phyloP scores from a whole-genome alignment of 2,113 vertebrate genomes.

The Rhodinocichla rosea region DNA sequence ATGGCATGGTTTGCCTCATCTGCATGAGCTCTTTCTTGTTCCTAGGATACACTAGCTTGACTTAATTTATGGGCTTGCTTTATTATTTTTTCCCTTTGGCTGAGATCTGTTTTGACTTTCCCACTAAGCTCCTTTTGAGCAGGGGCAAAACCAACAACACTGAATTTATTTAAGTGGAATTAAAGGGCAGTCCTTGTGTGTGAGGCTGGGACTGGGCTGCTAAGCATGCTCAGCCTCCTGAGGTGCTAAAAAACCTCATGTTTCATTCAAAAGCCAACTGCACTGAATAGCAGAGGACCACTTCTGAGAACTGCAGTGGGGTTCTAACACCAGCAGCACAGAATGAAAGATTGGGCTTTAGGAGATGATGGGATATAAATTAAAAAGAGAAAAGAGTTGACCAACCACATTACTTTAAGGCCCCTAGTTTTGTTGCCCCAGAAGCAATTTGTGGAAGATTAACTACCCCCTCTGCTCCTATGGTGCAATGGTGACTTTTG shows the following conservation, averaged over 20 bases:
- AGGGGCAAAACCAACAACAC: slow-evolving; percentile 42
- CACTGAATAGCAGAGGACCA: not conserved
- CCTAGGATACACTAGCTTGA: slow-evolving; percentile 38
- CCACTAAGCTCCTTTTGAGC: slow-evolving; percentile 45
- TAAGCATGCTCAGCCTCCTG: slow-evolving; percentile 29
- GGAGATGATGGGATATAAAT: not conserved
- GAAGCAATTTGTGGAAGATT: not conserved
- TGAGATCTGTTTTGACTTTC: slow-evolving; percentile 52
- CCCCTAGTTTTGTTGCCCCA: not conserved
- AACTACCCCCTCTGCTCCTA: not conserved
- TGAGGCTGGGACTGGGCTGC: slow-evolving; percentile 2
- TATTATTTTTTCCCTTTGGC: slow-evolving; percentile 47
- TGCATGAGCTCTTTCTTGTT: slow-evolving; percentile 29
- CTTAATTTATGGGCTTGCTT: slow-evolving; percentile 55
- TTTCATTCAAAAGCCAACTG: slow-evolving; percentile 47
- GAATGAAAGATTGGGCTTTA: not conserved
- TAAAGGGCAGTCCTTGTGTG: slow-evolving; percentile 37
- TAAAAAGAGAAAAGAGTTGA: not conserved
- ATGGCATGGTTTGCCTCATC: slow-evolving; percentile 12
- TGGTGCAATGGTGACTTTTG: not conserved
- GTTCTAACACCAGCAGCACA: not conserved
- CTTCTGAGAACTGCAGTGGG: not conserved
- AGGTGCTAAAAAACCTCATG: slow-evolving; percentile 41
- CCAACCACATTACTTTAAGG: not conserved
- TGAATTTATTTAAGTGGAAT: slow-evolving; percentile 49